Evolutionary conservation across 23 tunicate species (phyloP).

Genomic region (Clavelina lepadiformis): DNA sequence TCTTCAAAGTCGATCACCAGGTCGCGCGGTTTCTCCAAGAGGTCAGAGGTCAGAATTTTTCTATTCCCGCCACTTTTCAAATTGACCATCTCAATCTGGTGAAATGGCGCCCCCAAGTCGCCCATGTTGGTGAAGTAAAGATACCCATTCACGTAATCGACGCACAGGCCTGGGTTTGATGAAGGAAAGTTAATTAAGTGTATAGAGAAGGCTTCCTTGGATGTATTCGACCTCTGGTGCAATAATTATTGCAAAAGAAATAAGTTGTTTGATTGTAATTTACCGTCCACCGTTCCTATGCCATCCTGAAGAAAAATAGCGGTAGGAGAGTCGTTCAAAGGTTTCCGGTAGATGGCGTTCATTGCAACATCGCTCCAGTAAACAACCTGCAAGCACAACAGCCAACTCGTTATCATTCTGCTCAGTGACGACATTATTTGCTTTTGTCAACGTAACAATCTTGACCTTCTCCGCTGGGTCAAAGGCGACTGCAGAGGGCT

Average conservation of each 20-base stretch:
- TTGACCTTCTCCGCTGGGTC: constrained; percentile 80
- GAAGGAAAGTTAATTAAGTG: not conserved
- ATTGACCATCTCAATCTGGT: constrained; percentile 64
- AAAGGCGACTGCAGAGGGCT: constrained; percentile 92
- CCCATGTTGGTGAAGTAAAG: constrained; percentile 90
- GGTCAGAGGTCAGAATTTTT: constrained; percentile 43
- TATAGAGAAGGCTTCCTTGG: too few species aligned
- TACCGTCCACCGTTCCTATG: constrained; percentile 89
- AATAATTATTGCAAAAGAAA: not conserved
- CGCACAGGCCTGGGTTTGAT: constrained; percentile 48
- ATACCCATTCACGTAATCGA: constrained; percentile 75
- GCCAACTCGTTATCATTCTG: not conserved
- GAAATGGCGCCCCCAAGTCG: constrained; percentile 40
- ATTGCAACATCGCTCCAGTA: constrained; percentile 93
- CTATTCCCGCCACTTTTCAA: constrained; percentile 33
- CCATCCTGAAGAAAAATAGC: constrained; percentile 70
- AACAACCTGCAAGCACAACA: constrained; percentile 55
- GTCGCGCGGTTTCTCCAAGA: constrained; percentile 67
- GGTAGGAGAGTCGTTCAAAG: constrained; percentile 19
- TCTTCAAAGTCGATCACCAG: constrained; percentile 56
- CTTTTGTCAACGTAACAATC: not conserved
- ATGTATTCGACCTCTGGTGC: not conserved
- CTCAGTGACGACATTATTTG: not conserved
- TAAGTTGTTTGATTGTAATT: too few species aligned
- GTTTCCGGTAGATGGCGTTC: constrained; percentile 71